Evolutionary conservation across 2,888 invertebrate genomes (phyloP).

Genomic region (Megalurothrips usitatus): DNA sequence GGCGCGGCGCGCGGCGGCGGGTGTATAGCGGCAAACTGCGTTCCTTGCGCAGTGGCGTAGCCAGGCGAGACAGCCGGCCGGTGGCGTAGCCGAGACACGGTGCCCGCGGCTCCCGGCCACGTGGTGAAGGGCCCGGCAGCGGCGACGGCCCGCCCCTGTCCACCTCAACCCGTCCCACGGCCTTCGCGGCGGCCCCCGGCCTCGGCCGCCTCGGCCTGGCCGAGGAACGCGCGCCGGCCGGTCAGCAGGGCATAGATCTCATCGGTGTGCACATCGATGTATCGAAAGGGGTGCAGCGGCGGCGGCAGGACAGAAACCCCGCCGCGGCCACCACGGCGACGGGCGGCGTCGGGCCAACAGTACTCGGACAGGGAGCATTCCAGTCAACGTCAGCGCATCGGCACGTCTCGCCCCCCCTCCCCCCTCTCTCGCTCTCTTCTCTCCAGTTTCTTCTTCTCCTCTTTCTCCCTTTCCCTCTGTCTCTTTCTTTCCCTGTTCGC

Average conservation of each 20-base stretch:
- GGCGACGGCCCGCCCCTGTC: background rate
- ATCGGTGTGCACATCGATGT: background rate
- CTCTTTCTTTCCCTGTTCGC: background rate
- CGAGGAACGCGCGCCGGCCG: background rate
- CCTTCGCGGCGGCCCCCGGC: background rate
- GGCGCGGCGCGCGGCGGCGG: background rate
- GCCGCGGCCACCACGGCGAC: background rate
- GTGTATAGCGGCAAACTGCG: background rate
- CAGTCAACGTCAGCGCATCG: background rate
- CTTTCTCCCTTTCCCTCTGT: background rate
- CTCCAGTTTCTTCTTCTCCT: background rate
- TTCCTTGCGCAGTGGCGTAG: background rate
- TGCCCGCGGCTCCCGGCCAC: too few relatives aligned
- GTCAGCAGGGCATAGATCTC: background rate
- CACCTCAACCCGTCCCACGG: background rate
- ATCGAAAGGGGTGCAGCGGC: background rate
- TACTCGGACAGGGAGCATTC: background rate
- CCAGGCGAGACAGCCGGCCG: background rate
- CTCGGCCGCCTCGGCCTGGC: background rate
- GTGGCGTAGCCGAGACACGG: too few relatives aligned
- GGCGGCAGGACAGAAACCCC: background rate
- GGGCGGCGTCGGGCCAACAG: background rate
- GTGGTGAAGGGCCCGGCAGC: background rate
- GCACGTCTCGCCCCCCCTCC: background rate
- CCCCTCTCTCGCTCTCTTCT: background rate